Evolutionary conservation across 2,888 invertebrate genomes (phyloP).

Genomic region (Hypomecis atomaria): DNA sequence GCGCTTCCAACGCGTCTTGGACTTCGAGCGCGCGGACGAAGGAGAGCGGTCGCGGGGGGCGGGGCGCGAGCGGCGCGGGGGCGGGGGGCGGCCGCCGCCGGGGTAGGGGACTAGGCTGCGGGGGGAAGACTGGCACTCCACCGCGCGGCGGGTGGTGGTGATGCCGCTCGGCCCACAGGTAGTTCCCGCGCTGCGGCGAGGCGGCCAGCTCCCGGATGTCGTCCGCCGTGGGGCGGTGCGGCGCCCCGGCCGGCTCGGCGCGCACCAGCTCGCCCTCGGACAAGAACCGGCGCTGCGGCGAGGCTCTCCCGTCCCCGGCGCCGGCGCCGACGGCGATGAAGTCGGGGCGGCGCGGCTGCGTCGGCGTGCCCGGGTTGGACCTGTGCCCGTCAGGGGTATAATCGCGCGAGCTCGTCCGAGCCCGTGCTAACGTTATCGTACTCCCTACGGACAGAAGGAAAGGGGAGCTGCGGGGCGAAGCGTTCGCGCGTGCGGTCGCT

Average conservation of each 20-base stretch:
- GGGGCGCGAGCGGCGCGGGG: conserved; percentile 64
- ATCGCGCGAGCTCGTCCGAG: conserved; percentile 83
- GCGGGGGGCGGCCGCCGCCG: conserved; percentile 77
- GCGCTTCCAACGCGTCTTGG: conserved; percentile 94
- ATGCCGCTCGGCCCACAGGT: conserved; percentile 81
- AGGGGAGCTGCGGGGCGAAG: conserved; percentile 83
- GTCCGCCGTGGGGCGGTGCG: conserved; percentile 85
- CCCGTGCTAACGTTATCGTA: conserved; percentile 83
- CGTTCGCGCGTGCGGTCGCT: conserved; percentile 74
- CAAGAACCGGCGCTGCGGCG: conserved; percentile 91
- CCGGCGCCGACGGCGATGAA: conserved; percentile 91
- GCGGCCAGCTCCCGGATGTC: conserved; percentile 95
- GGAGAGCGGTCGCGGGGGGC: conserved; percentile 90
- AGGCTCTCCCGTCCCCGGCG: conserved; percentile 86
- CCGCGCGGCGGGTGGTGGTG: conserved; percentile 66
- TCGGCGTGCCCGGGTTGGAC: conserved; percentile 96
- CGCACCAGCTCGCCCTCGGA: conserved; percentile 93
- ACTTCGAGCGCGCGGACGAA: conserved; percentile 95
- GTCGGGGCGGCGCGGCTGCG: conserved; percentile 94
- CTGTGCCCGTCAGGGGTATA: conserved; percentile 87
- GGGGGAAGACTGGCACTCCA: conserved; percentile 70
- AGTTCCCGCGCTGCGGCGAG: conserved; percentile 90
- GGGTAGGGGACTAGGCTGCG: conserved; percentile 62
- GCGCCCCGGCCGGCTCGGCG: conserved; percentile 87
- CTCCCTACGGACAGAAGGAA: conserved; percentile 84